These are phyloP conservation scores for Euphonia xanthogaster DNA, from an alignment of 2,797 vertebrate genomes.

Conservation along the genomic window DNA sequence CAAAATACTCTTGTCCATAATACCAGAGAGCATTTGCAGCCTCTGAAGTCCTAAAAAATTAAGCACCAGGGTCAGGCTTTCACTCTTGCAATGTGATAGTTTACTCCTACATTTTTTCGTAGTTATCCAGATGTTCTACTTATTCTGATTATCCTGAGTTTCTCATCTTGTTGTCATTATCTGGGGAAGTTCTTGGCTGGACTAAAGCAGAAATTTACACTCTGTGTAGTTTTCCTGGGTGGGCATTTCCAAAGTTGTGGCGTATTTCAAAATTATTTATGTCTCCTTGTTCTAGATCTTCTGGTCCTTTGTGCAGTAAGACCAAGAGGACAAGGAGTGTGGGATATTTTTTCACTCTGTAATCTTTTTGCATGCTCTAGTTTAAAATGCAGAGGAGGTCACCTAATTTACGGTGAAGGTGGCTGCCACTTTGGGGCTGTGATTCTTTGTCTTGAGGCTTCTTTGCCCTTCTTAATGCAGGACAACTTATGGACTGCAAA, in stretches of 20 bases:
- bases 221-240: not conserved
- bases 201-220: not conserved
- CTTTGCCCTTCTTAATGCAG: not conserved
- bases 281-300: not conserved
- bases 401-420: not conserved
- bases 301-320: not conserved
- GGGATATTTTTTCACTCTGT: not conserved
- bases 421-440: not conserved
- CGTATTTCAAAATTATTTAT: not conserved
- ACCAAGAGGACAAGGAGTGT: not conserved
- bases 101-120: not conserved
- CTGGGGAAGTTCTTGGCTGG: not conserved
- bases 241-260: not conserved
- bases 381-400: not conserved
- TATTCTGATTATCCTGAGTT: not conserved
- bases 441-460: not conserved
- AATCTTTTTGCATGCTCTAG: not conserved
- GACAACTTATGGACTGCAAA: not conserved
- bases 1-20: not conserved
- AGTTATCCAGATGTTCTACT: not conserved
- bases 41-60: not conserved
- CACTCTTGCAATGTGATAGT: not conserved
- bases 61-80: not conserved
- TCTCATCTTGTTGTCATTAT: not conserved
- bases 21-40: not conserved